A percentile compares a stretch with the other conserved stretches of the same genome.
Conservation (phyloP, 2,797 vertebrate species). For the Eremophila alpestris region DNA sequence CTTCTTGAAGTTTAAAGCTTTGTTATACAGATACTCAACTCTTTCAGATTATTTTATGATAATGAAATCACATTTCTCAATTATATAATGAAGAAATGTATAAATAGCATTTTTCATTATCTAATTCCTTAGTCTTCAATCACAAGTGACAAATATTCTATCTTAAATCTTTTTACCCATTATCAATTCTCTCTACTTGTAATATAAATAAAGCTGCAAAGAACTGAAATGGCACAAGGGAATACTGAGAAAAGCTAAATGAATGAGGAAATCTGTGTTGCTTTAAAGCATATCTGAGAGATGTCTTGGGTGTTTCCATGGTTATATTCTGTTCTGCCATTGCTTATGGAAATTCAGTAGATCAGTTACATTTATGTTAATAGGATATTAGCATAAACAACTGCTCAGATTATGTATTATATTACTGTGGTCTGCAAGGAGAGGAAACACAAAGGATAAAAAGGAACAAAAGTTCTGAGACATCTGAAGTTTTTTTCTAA, state of each 20-base stretch:
- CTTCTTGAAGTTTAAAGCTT: not conserved
- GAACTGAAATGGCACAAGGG: not conserved
- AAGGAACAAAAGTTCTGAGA: not conserved
- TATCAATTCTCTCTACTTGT: not conserved
- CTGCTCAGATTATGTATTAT: not conserved
- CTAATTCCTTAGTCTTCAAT: slow-evolving; percentile 19
- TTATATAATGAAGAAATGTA: slow-evolving; percentile 8
- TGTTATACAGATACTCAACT: not conserved
- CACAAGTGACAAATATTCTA: slow-evolving; percentile 31
- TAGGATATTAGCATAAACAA: not conserved
- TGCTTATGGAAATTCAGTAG: not conserved
- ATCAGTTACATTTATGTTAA: not conserved
- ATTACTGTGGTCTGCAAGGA: not conserved
- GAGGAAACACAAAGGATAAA: not conserved
- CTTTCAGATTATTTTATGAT: slow-evolving; percentile 8
- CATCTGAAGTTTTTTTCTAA: not conserved
- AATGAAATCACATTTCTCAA: slow-evolving; percentile 42
- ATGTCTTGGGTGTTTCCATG: not conserved
- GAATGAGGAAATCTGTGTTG: not conserved
- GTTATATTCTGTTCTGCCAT: slow-evolving; percentile 3
- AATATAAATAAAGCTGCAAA: slow-evolving; percentile 30
- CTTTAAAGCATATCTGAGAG: not conserved
- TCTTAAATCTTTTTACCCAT: not conserved
- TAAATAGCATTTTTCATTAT: slow-evolving; percentile 33
- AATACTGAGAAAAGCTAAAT: slow-evolving; percentile 19